Conservation (phyloP, 2,888 invertebrate genomes). For the Matsumyia berberina region DNA sequence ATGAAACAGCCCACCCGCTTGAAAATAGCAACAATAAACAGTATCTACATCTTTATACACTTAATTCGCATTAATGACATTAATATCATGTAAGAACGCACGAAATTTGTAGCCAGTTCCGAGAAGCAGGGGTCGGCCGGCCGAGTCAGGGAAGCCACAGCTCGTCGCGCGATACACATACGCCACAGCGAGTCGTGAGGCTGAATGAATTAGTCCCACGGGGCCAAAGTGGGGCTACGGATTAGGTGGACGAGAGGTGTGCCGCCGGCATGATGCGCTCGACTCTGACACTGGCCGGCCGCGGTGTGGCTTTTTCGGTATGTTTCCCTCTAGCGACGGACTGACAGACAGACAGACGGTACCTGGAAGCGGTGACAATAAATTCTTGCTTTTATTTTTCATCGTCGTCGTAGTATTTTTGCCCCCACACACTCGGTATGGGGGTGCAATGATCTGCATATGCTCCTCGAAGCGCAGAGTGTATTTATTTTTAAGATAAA, state of each 20-base stretch:
- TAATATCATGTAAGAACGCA: constrained; percentile 68
- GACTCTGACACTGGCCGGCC: background rate
- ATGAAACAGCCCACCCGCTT: constrained; percentile 33
- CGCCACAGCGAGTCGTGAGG: constrained; percentile 31
- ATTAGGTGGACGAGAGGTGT: constrained; percentile 44
- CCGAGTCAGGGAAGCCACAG: constrained; percentile 29
- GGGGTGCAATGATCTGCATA: constrained; percentile 66
- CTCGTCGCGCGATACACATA: constrained; percentile 46
- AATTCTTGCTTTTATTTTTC: constrained; percentile 32
- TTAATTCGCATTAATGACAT: constrained; percentile 71
- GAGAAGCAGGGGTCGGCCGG: background rate
- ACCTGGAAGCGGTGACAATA: constrained; percentile 41
- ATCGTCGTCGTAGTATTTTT: constrained; percentile 48
- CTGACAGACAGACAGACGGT: constrained; percentile 5
- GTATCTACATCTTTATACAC: constrained; percentile 56
- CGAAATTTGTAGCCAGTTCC: constrained; percentile 33
- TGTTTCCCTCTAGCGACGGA: constrained; percentile 4
- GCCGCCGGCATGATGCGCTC: constrained; percentile 8
- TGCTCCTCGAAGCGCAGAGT: background rate
- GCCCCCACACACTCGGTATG: constrained; percentile 4
- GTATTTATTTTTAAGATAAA: constrained; percentile 1
- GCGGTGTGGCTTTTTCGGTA: constrained; percentile 10
- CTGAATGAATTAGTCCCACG: constrained; percentile 57
- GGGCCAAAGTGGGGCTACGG: constrained; percentile 21
- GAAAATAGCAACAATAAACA: constrained; percentile 53